Base-by-base conservation (phyloP, 2,113 vertebrate species). In the Neoarius graeffei region DNA sequence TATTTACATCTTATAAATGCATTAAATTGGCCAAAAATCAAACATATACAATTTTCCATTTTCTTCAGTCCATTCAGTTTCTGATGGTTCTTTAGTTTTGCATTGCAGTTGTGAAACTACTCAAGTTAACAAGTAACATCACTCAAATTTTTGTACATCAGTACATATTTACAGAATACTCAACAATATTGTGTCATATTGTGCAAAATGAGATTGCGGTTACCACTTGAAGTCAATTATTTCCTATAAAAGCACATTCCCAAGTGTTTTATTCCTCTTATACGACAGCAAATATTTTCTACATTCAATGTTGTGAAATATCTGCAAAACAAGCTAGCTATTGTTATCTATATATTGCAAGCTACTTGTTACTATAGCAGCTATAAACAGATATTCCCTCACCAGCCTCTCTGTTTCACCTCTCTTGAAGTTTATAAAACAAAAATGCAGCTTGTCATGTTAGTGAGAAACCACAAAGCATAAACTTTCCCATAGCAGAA, bases 1-100 rank as follows among this genome's bases (percentile, higher is more conserved):
- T 66, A 79, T 80, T 66, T 85, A 81, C 30, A 14, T n/a, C 73
- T 88, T 64, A 87, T 20, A 57, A 15, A 57, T 80, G 27, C 8
- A 60, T 60, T 10, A 19, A 59, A n/a, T 2, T 54, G 52, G 11
- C 25, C 4, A n/a, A 15, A n/a, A n/a, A 54, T 7, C 23, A 54
- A 54, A 59, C 10, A 17, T 30, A 81, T 4, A 59, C 15, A n/a
- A 56, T n/a, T 56, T 1, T 35, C 9, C 20, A 0, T 1, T 11
- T 77, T 23, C 50, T 54, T 7, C n/a, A 30, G 1, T 77, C 25
- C 8, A 23, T 76, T 52, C 52, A 1, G 52, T 52, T 50, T 9
- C 74, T 15, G 25, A n/a, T 54, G 48, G 48, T 52, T 57, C 17
- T 57, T 30, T 80, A 80, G 48, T 79, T 79, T n/a, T n/a, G 0